A percentile compares a stretch with the other conserved stretches of the same genome.
Evolutionary conservation across 2,113 vertebrate genomes (phyloP).

Genomic region (Proterorhinus semilunaris): DNA sequence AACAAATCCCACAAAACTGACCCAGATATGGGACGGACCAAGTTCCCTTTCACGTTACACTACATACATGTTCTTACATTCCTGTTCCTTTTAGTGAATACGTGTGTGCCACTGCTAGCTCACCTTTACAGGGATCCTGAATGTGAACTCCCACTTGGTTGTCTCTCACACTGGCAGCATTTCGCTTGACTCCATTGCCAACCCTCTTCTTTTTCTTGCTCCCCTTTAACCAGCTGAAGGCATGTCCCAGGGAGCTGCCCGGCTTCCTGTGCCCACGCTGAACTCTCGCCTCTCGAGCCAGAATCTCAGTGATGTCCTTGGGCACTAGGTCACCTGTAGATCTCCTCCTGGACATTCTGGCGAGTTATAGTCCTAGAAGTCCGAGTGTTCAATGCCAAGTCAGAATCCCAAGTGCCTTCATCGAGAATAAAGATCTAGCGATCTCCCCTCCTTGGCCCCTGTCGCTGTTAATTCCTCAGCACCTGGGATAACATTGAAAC

Average conservation of each 20-base stretch:
- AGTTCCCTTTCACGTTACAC: too few species aligned
- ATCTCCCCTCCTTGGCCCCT: conserved; percentile 30
- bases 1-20: too few species aligned
- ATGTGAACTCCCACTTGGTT: conserved; percentile 46
- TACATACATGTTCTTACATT: background rate
- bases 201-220: conserved; percentile 75
- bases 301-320: conserved; percentile 78
- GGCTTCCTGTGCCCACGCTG: conserved; percentile 73
- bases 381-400: background rate
- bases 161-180: conserved; percentile 40
- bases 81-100: background rate
- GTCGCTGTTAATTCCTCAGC: conserved; percentile 47
- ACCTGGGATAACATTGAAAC: conserved; percentile 65
- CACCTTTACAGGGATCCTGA: conserved; percentile 66
- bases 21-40: too few species aligned
- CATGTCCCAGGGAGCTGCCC: conserved; percentile 80
- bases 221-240: conserved; percentile 86
- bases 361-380: conserved; percentile 39
- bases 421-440: conserved; percentile 14
- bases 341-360: conserved; percentile 75
- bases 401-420: conserved; percentile 13
- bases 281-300: conserved; percentile 70
- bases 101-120: conserved; percentile 12
- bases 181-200: conserved; percentile 58
- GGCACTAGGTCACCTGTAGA: conserved; percentile 78